Evolutionary conservation across 2,888 invertebrate species (phyloP).

Genomic region (Glyphotaelius pellucidus): DNA sequence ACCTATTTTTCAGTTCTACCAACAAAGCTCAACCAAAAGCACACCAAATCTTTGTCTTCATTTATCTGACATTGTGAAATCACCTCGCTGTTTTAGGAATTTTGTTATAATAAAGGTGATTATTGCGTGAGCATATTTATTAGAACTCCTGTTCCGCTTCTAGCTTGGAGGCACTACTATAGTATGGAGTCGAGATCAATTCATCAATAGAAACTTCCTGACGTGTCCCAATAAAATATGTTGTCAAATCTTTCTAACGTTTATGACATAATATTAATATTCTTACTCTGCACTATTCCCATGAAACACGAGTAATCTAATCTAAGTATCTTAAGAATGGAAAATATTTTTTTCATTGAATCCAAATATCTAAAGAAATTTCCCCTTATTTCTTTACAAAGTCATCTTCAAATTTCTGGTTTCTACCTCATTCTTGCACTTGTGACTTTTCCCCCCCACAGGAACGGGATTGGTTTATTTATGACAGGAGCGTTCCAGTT

Average conservation of each 20-base stretch:
- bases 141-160: neutral
- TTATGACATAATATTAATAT: too few relatives aligned
- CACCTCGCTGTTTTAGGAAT: neutral
- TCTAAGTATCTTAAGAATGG: too few relatives aligned
- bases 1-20: conserved; percentile 29
- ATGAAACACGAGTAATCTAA: too few relatives aligned
- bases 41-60: neutral
- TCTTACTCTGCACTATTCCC: too few relatives aligned
- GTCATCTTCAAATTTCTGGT: too few relatives aligned
- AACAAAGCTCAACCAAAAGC: neutral
- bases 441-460: too few relatives aligned
- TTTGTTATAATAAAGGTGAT: neutral
- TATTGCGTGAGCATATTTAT: neutral
- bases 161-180: neutral
- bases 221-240: neutral
- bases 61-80: neutral
- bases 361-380: too few relatives aligned
- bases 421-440: too few relatives aligned
- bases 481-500: too few relatives aligned
- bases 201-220: neutral
- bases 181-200: neutral
- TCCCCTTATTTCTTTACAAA: too few relatives aligned
- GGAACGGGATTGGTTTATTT: too few relatives aligned
- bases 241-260: neutral
- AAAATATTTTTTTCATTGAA: too few relatives aligned